Base-by-base conservation (phyloP, 2,797 vertebrate species). In the Choloepus didactylus region DNA sequence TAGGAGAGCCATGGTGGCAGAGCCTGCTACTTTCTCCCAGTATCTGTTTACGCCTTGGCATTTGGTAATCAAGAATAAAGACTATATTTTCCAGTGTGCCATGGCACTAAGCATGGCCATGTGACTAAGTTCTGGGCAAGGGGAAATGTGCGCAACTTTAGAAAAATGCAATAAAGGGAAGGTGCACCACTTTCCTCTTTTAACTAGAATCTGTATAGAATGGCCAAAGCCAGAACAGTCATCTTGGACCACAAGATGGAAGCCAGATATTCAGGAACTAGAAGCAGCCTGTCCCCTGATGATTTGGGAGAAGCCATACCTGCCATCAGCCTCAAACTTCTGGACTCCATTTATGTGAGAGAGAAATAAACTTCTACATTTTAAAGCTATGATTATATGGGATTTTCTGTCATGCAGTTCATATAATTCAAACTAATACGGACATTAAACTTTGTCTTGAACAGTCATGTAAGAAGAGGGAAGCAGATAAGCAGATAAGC, bases 321-420 rank as follows among this genome's bases (percentile, higher is more conserved):
- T 59, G 0, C 29, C 5, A 72, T 66, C 44, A 38, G 81, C 5
- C 44, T 88, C 31, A n/a, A 35, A 72, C 5, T 86, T 87, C 73
- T 70, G 31, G 15, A 49, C n/a, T 38, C 67, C 77, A 64, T 72
- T 69, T 84, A 44, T 15, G 6, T 76, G 83, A 44, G 11, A 69
- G 73, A 91, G 54, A 93, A 95, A 35, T 44, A 76, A 62, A 76
- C 9, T 25, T 84, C 23, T 54, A 64, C 44, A 91, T 81, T 91
- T 67, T 44, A 75, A 92, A 60, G 49, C 19, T 75, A 3, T 89
- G 49, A 54, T 89, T 93, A 83, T 88, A 91, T 73, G 3, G 62
- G 31, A 21, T 64, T 89, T 81, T 89, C 64, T 72, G 31, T 80
- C 67, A 80, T 25, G 81, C 18, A 35, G 11, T 64, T 59, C 72